Percentiles rank a stretch among this genome's conserved stretches.
These are phyloP conservation scores for Drosophila trapezifrons DNA, from an alignment of 1,140 invertebrate species.

Conservation along the genomic window DNA sequence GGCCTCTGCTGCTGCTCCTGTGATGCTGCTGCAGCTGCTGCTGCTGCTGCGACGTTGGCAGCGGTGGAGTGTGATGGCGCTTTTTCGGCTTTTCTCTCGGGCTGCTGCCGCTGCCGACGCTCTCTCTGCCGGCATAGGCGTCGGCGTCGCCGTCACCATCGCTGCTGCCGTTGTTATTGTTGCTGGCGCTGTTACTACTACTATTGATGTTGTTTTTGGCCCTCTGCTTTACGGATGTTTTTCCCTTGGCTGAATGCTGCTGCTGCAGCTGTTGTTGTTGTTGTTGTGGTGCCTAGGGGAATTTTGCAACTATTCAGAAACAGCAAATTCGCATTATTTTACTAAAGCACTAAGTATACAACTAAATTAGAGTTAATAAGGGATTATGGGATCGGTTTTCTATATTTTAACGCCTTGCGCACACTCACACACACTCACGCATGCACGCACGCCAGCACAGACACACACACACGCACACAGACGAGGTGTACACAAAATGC, in stretches of 20 bases:
- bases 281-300: slow-evolving; percentile 79
- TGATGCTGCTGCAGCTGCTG: slow-evolving; percentile 28
- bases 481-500: slow-evolving; percentile 59
- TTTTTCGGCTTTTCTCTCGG: slow-evolving; percentile 15
- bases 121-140: slow-evolving; percentile 36
- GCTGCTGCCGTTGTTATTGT: slow-evolving; percentile 13
- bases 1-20: slow-evolving; percentile 44
- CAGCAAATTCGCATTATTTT: slow-evolving; percentile 84
- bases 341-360: slow-evolving; percentile 74
- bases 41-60: slow-evolving; percentile 27
- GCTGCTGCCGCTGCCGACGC: slow-evolving; percentile 9
- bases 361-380: slow-evolving; percentile 35
- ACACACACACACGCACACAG: slow-evolving; percentile 35
- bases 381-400: slow-evolving; percentile 11
- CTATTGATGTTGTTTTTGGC: slow-evolving; percentile 43
- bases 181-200: slow-evolving; percentile 13
- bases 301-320: slow-evolving; percentile 84
- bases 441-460: slow-evolving; percentile 9
- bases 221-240: slow-evolving; percentile 33
- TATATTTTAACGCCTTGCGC: slow-evolving; percentile 27
- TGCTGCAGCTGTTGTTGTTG: slow-evolving; percentile 13
- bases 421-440: slow-evolving; percentile 14
- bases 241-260: slow-evolving; percentile 22
- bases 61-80: slow-evolving; percentile 24
- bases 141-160: slow-evolving; percentile 35